Evolutionary conservation across 1,140 invertebrate genomes (phyloP), one percentile per base, ranked within the genome.

Genomic region (Hycleus cichorii): DNA sequence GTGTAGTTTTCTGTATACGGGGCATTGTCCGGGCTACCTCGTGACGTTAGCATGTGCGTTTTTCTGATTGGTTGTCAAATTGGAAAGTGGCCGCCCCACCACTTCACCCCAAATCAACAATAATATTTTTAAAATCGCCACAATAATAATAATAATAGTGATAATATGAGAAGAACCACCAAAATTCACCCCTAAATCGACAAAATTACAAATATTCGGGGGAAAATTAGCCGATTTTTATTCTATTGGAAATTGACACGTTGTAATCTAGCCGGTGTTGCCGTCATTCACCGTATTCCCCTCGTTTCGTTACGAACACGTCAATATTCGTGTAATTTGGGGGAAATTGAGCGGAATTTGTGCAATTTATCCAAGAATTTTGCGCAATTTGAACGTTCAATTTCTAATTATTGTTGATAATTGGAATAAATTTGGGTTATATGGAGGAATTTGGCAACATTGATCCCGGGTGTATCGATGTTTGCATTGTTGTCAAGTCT

Each of bases 1-100:
- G 51, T 52, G 51, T 43, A 44, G 5, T 55, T 25, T 47, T 4
- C 38, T 12, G 4, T 43, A 38, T 18, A 18, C 18, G 18, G 62
- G 57, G 62, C 62, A 64, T 61, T 64, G 63, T 52, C 63, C 59
- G 59, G 63, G 60, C 51, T 57, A 55, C 56, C 63, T 53, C 59
- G 63, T 64, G 63, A 64, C 60, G 63, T 64, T 45, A 59, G 59
- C 63, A 64, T 64, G 63, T 64, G 63, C 63, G 60, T 59, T 43
- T 44, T 40, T 59, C 53, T 59, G 52, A 64, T 64, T 64, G 63
- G 63, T 46, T 43, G 42, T 47, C 47, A 32, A 18, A 32, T 32
- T 32, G 32, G 32, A 32, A 32, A 32, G 32, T 32, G 7, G 7
- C 7, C 32, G 0, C 32, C 32, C 32, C 32, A 32, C 32, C 40